Percentiles rank a stretch among this genome's conserved stretches.
Conservation (phyloP, 2,888 invertebrate genomes). For the Melanostoma scalare region DNA sequence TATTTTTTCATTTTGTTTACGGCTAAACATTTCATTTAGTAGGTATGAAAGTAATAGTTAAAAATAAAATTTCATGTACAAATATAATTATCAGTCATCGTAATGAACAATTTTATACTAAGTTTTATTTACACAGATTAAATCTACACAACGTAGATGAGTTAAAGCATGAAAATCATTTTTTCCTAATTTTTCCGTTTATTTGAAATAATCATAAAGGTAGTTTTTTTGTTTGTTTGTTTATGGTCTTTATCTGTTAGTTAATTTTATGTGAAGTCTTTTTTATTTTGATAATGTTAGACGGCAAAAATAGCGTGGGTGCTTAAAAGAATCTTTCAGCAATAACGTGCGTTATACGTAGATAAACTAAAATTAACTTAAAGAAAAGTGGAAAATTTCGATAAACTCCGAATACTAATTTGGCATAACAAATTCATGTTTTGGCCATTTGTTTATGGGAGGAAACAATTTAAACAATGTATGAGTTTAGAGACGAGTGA, state of each 20-base stretch:
- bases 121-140: conserved; percentile 39
- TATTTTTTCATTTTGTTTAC: not conserved
- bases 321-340: too few relatives aligned
- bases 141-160: conserved; percentile 27
- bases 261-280: conserved; percentile 15
- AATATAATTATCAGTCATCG: conserved; percentile 69
- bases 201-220: not conserved
- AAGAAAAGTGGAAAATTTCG: too few relatives aligned
- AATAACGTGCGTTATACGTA: too few relatives aligned
- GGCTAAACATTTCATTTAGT: conserved; percentile 24
- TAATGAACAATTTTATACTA: conserved; percentile 43
- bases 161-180: conserved; percentile 14
- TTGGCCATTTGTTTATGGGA: too few relatives aligned
- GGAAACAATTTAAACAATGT: too few relatives aligned
- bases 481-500: too few relatives aligned
- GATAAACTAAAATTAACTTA: too few relatives aligned
- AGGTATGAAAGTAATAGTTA: conserved; percentile 56
- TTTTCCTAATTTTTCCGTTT: not conserved
- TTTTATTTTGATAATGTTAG: conserved; percentile 10
- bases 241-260: conserved; percentile 7
- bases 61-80: conserved; percentile 57
- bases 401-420: too few relatives aligned
- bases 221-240: not conserved
- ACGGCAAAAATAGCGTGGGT: too few relatives aligned
- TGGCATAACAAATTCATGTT: too few relatives aligned